Evolutionary conservation across 2,888 invertebrate genomes (phyloP).

Genomic region (Pyrochroa serraticornis): DNA sequence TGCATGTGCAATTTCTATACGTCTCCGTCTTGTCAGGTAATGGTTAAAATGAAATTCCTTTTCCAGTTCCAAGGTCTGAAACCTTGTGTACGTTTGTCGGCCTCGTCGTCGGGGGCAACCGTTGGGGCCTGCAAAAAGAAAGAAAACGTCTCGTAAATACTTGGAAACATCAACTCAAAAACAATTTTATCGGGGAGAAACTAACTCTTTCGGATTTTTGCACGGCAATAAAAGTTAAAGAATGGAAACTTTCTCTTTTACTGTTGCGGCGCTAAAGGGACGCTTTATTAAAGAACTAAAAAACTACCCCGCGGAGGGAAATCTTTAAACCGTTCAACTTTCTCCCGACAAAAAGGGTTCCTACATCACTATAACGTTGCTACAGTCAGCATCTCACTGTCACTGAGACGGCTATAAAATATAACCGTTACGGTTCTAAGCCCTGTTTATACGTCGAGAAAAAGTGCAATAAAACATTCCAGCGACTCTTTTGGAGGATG

Average conservation of each 20-base stretch:
- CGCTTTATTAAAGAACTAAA: constrained; percentile 45
- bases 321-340: constrained; percentile 43
- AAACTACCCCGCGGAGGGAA: constrained; percentile 31
- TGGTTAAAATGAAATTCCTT: constrained; percentile 99
- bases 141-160: constrained; percentile 24
- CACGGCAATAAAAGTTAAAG: constrained; percentile 43
- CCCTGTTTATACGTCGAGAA: constrained; percentile 46
- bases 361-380: constrained; percentile 16
- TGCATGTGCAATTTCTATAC: constrained; percentile 97
- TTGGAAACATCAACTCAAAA: constrained; percentile 4
- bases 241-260: constrained; percentile 47
- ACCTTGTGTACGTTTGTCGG: constrained; percentile 96
- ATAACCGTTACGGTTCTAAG: constrained; percentile 49
- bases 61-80: constrained; percentile 97
- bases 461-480: constrained; percentile 45
- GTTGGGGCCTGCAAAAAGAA: constrained; percentile 81
- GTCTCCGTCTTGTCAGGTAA: constrained; percentile 92
- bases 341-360: constrained; percentile 44
- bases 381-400: constrained; percentile 36
- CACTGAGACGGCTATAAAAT: constrained; percentile 48
- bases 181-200: constrained; percentile 18
- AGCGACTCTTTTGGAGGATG: constrained; percentile 26
- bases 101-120: constrained; percentile 93
- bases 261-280: constrained; percentile 31
- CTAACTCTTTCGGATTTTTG: constrained; percentile 25